These are phyloP conservation scores for Drepana arcuata DNA, from an alignment of 1,140 invertebrate genomes.

Conservation along the genomic window DNA sequence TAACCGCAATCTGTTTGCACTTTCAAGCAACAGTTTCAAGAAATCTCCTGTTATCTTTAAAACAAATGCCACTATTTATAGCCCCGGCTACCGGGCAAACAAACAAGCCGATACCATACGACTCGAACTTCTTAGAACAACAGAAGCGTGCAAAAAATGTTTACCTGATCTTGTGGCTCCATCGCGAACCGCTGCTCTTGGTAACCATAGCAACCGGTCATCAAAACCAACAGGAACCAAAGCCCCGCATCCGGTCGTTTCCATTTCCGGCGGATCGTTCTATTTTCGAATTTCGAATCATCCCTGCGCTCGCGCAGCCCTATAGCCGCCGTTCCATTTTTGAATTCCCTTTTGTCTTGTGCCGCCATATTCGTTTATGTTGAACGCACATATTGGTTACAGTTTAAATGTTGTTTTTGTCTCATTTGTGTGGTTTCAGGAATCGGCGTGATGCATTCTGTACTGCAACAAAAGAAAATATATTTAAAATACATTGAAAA, in stretches of 20 bases:
- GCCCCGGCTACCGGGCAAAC: too few relatives aligned
- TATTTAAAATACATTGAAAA: too few relatives aligned
- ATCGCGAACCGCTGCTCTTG: constrained; percentile 60
- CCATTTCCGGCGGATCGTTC: constrained; percentile 35
- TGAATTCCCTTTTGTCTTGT: constrained; percentile 22
- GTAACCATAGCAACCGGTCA: constrained; percentile 47
- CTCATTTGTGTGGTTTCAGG: constrained; percentile 21
- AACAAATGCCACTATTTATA: too few relatives aligned
- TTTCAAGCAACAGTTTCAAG: too few relatives aligned
- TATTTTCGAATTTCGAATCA: constrained; percentile 41
- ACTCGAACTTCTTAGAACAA: too few relatives aligned
- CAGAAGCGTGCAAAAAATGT: background rate
- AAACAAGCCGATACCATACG: too few relatives aligned
- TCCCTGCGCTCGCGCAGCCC: constrained; percentile 28
- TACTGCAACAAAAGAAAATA: constrained; percentile 35
- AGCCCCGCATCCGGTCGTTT: constrained; percentile 33
- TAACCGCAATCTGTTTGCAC: too few relatives aligned
- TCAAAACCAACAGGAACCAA: constrained; percentile 27
- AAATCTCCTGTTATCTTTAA: too few relatives aligned
- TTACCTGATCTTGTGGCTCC: constrained; percentile 59
- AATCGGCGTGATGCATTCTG: constrained; percentile 15
- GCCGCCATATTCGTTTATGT: constrained; percentile 41
- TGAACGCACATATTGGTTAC: constrained; percentile 35
- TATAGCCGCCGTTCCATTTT: constrained; percentile 28
- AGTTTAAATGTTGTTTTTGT: constrained; percentile 16